A percentile compares a stretch with the other conserved stretches of the same genome.
Conservation (phyloP, 2,888 invertebrate species). For the Campopleginae sp. region DNA sequence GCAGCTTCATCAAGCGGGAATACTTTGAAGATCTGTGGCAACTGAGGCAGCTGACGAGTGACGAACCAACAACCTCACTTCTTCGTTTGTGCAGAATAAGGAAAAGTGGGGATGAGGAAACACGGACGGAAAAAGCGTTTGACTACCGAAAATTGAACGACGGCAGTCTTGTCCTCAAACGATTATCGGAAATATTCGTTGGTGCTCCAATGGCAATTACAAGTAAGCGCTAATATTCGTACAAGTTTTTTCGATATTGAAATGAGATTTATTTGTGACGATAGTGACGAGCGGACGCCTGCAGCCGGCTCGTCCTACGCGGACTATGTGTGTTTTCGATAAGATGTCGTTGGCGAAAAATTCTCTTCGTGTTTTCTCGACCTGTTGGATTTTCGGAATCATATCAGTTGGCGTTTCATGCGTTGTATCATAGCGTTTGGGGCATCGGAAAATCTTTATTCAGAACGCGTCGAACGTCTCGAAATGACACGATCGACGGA, state of each 20-base stretch:
- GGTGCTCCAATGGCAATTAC: background rate
- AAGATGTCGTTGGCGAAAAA: background rate
- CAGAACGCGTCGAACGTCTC: background rate
- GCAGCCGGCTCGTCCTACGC: background rate
- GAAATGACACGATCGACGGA: background rate
- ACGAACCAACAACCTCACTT: constrained; percentile 40
- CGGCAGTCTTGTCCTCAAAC: constrained; percentile 71
- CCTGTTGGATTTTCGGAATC: background rate
- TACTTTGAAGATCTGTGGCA: constrained; percentile 72
- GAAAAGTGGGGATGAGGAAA: background rate
- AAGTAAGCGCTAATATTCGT: background rate
- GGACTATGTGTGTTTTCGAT: background rate
- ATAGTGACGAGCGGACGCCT: background rate
- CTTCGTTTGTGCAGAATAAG: constrained; percentile 33
- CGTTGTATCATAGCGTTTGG: background rate
- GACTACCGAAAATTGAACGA: constrained; percentile 73
- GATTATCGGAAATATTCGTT: constrained; percentile 64
- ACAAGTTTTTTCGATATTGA: background rate
- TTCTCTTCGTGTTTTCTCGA: background rate
- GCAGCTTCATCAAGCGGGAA: constrained; percentile 44
- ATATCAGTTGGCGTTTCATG: background rate
- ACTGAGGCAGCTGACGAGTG: constrained; percentile 35
- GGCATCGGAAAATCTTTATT: background rate
- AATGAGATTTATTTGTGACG: background rate
- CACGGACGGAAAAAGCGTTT: constrained; percentile 49